Percentiles rank a stretch among this genome's conserved stretches.
Evolutionary conservation across 2,113 vertebrate genomes (phyloP).

Genomic region (Hyaena hyaena): DNA sequence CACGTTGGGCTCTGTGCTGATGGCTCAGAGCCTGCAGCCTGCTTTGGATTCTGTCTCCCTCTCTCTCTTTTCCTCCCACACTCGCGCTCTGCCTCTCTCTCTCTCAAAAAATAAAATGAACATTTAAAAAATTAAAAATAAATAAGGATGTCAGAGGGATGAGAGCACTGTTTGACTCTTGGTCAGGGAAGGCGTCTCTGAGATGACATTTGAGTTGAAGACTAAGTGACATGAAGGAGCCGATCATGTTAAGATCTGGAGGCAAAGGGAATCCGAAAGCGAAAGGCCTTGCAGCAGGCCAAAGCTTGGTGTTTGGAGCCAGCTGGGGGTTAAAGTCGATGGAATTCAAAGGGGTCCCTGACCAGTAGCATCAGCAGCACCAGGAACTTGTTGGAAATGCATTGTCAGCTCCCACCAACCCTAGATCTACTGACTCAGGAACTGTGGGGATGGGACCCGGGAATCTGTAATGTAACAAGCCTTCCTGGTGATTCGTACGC

Average conservation of each 20-base stretch:
- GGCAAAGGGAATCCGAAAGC: not conserved
- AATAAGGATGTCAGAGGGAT: not conserved
- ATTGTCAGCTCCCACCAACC: not conserved
- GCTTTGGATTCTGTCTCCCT: too few relatives aligned
- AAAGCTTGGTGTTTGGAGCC: not conserved
- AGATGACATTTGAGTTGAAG: not conserved
- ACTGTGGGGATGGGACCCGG: not conserved
- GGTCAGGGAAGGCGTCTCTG: not conserved
- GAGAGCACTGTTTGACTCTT: not conserved
- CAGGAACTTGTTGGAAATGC: not conserved
- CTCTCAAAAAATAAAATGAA: too few relatives aligned
- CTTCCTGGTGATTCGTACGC: not conserved
- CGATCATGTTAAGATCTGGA: not conserved
- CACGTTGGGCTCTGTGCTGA: too few relatives aligned
- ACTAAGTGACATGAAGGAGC: not conserved
- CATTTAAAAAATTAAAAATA: too few relatives aligned
- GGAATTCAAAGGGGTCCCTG: too few relatives aligned
- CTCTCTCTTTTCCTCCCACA: too few relatives aligned
- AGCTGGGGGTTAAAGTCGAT: not conserved
- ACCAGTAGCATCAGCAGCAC: too few relatives aligned
- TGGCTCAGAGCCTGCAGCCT: too few relatives aligned
- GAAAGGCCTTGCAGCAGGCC: not conserved
- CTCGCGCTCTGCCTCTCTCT: too few relatives aligned
- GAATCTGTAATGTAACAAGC: not conserved
- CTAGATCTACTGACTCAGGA: not conserved